Base-by-base conservation (phyloP, 2,797 vertebrate genomes). In the Gymnocypris eckloni region DNA sequence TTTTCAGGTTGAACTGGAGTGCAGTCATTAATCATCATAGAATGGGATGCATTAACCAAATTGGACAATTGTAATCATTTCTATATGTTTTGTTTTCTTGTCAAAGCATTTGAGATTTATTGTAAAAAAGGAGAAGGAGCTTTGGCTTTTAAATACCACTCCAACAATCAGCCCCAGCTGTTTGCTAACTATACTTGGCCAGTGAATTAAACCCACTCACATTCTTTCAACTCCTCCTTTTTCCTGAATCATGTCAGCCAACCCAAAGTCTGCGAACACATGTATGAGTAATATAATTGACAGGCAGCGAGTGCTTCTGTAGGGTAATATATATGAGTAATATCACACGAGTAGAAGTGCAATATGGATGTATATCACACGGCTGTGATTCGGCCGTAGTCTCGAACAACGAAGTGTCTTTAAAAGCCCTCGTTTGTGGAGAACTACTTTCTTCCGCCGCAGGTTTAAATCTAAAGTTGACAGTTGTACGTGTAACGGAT, bases 1-100 rank as follows among this genome's bases (percentile, higher is more conserved):
- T 94, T 92, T 92, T 93, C 90, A 93, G 91, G 28, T 93, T 92
- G 86, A 94, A 92, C 87, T 89, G 92, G 82, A 92, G 93, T 87
- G 4, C 25, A 85, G 79, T 90, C 90, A 92, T 93, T 94, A 92
- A 93, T 90, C 92, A 92, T 90, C 91, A 80, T 81, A 76, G 90
- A 83, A 88, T 86, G 88, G 90, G 92, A 88, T 92, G 91, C 91
- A 92, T 91, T 89, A 90, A 88, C 92, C 91, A 89, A 91, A 92
- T 81, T 86, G 89, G 87, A 91, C 80, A 61, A 81, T 15, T 28
- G 86, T 80, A 77, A 90, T 86, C 84, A 64, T 45, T 22, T 78
- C 0, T 20, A 39, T 5, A 22, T 87, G 70, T 71, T 89, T 92
- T 93, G 92, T 93, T 54, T 37, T 41, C 6, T 54, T 54, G 20